These are phyloP conservation scores for Thaleichthys pacificus DNA, from an alignment of 2,797 vertebrate genomes.

Conservation along the genomic window DNA sequence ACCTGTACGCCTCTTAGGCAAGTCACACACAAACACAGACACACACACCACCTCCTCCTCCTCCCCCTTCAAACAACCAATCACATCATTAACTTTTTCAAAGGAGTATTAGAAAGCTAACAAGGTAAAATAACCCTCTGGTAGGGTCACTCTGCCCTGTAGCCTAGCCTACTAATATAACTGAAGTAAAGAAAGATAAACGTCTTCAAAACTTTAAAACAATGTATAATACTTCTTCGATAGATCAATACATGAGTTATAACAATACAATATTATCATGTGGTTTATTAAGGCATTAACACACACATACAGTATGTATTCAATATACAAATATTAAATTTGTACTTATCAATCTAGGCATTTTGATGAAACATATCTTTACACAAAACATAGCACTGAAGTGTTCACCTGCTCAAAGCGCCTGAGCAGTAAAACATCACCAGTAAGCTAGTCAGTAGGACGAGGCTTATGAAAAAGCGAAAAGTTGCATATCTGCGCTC, in stretches of 20 bases:
- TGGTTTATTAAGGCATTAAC: background rate
- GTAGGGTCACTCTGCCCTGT: no score
- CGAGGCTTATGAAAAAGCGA: no score
- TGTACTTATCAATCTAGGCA: background rate
- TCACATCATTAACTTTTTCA: slow-evolving; percentile 50
- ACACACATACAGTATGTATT: background rate
- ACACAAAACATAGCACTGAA: no score
- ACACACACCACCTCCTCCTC: slow-evolving; percentile 15
- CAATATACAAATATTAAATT: background rate
- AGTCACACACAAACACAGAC: slow-evolving; percentile 4
- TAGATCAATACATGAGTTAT: no score
- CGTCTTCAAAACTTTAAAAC: background rate
- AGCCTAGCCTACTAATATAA: background rate
- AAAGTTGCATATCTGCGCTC: background rate
- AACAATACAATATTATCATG: no score
- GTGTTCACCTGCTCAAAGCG: no score
- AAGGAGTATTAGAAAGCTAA: slow-evolving; percentile 32
- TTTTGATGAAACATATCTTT: background rate
- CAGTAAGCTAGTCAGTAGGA: background rate
- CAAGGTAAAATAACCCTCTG: no score
- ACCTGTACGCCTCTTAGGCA: slow-evolving; percentile 5
- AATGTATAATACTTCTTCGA: no score
- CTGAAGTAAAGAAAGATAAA: background rate
- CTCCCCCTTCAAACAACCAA: slow-evolving; percentile 51
- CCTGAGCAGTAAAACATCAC: background rate